phyloP scores from a whole-genome alignment of 2,797 vertebrate species.

The Catostomus latipinnis region DNA sequence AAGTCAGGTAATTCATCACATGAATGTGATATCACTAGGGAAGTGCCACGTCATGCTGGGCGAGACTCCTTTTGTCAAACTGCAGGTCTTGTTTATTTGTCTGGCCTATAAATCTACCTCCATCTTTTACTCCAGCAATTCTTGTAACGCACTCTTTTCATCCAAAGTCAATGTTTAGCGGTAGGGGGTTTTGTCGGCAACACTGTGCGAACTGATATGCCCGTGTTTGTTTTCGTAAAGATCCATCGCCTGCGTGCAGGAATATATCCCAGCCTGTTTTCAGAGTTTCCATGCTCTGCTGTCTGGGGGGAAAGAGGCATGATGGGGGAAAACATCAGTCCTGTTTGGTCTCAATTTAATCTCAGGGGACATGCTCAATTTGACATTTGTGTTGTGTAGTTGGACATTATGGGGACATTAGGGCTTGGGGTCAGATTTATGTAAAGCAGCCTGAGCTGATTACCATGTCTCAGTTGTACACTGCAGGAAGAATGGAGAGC shows the following conservation, averaged over 20 bases:
- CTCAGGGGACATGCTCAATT: neutral
- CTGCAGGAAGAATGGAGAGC: neutral
- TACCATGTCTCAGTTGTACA: neutral
- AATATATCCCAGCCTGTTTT: conserved; percentile 13
- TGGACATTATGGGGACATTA: neutral
- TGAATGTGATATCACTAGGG: conserved; percentile 58
- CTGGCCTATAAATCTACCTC: conserved; percentile 33
- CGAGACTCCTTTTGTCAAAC: conserved; percentile 52
- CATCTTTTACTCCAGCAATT: conserved; percentile 9
- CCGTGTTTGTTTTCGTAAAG: conserved; percentile 21
- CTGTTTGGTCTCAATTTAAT: conserved; percentile 20
- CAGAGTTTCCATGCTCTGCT: conserved; percentile 31
- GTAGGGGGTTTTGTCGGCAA: neutral
- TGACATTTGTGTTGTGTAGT: neutral
- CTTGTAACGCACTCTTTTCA: too few relatives aligned
- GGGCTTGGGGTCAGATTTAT: neutral
- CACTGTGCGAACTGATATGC: conserved; percentile 29
- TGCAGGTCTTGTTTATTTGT: conserved; percentile 54
- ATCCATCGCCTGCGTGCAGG: conserved; percentile 26
- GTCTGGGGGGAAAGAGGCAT: conserved; percentile 4
- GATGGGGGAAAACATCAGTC: conserved; percentile 30
- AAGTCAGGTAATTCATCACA: conserved; percentile 78
- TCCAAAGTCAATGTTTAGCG: conserved; percentile 56
- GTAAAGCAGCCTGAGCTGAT: too few relatives aligned
- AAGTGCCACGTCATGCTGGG: conserved; percentile 25